Evolutionary conservation across 2,888 invertebrate genomes (phyloP).

Genomic region (Clepsis dumicolana): DNA sequence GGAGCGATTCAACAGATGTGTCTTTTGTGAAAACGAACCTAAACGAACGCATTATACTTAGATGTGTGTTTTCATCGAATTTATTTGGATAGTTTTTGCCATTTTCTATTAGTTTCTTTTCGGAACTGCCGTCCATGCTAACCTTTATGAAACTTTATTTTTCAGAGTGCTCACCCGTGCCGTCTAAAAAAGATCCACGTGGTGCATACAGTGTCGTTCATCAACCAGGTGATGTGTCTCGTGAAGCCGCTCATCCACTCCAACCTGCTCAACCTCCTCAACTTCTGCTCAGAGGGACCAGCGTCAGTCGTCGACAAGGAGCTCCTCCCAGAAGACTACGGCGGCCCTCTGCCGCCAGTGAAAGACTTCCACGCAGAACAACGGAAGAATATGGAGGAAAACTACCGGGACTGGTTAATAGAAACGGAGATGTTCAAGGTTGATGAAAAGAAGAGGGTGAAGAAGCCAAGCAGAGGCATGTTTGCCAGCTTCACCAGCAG

Average conservation of each 20-base stretch:
- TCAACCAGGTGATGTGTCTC: conserved; percentile 89
- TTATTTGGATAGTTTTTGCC: no score
- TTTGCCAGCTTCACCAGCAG: conserved; percentile 82
- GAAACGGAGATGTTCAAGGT: conserved; percentile 86
- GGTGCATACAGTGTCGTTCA: conserved; percentile 88
- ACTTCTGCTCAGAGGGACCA: conserved; percentile 85
- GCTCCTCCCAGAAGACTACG: conserved; percentile 85
- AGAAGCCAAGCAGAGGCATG: conserved; percentile 80
- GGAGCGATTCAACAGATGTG: no score
- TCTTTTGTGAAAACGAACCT: no score
- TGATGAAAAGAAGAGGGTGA: conserved; percentile 78
- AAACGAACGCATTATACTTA: no score
- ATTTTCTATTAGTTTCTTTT: no score
- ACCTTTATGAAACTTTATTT: conserved; percentile 39
- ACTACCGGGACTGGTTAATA: conserved; percentile 87
- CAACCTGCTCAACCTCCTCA: conserved; percentile 86
- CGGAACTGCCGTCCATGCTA: no score
- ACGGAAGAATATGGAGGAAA: conserved; percentile 83
- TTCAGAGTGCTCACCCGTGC: conserved; percentile 89
- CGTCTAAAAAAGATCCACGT: conserved; percentile 89
- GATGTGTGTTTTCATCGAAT: no score
- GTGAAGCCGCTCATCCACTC: conserved; percentile 88
- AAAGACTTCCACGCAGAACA: conserved; percentile 86
- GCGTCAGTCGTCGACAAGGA: conserved; percentile 77
- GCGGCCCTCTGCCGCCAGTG: conserved; percentile 84